Evolutionary conservation across 2,888 invertebrate genomes (phyloP).

Genomic region (Corythucha ciliata): DNA sequence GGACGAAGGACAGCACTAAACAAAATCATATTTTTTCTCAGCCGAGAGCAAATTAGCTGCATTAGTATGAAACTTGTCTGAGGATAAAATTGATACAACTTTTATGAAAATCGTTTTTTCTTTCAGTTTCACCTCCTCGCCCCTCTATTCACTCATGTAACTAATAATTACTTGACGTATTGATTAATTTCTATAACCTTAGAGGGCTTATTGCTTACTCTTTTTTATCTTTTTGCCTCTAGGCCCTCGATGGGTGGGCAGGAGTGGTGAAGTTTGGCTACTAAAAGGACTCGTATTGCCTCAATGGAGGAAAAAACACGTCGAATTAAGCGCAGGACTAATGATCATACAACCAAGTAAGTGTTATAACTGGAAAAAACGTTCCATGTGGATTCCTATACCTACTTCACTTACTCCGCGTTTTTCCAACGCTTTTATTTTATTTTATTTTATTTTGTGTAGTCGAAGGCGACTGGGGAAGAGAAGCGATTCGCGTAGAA

Average conservation of each 20-base stretch:
- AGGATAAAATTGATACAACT: no score
- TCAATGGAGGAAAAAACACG: conserved; percentile 54
- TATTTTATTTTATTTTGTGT: conserved; percentile 13
- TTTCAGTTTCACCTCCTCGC: no score
- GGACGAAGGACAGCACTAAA: no score
- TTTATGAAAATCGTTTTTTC: no score
- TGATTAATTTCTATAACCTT: no score
- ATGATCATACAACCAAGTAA: conserved; percentile 51
- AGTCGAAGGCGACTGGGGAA: conserved; percentile 34
- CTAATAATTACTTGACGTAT: no score
- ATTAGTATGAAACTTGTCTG: no score
- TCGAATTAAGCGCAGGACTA: conserved; percentile 52
- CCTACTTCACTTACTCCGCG: not conserved
- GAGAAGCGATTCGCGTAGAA: conserved; percentile 45
- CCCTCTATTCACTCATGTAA: no score
- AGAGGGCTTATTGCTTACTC: no score
- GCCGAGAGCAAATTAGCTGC: no score
- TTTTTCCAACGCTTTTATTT: not conserved
- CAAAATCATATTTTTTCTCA: no score
- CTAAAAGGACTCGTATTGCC: conserved; percentile 59
- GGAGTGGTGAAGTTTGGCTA: conserved; percentile 45
- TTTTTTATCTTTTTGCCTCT: conserved; percentile 1
- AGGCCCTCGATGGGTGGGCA: conserved; percentile 46
- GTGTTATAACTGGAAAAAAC: conserved; percentile 23
- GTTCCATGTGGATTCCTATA: not conserved